phyloP scores from a whole-genome alignment of 1,140 invertebrate genomes.

The Platyscapa corneri region DNA sequence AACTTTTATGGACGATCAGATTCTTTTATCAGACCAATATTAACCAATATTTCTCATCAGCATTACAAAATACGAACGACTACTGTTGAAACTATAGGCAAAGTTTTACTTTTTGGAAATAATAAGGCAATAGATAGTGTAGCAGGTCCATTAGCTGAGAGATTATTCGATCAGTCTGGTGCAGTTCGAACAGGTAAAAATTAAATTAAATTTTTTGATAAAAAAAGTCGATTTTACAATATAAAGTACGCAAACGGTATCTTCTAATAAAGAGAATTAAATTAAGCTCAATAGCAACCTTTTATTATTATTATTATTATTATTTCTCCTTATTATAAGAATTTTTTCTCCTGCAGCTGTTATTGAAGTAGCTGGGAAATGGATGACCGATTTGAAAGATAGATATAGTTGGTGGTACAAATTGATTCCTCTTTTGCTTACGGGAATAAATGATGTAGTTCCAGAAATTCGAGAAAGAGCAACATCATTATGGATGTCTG shows the following conservation, averaged over 20 bases:
- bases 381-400: constrained; percentile 82
- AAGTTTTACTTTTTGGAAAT: constrained; percentile 77
- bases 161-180: constrained; percentile 84
- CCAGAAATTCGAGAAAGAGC: constrained; percentile 78
- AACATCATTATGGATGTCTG: constrained; percentile 79
- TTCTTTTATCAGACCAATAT: constrained; percentile 81
- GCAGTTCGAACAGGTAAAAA: constrained; percentile 76
- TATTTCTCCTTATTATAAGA: too few relatives aligned
- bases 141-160: constrained; percentile 81
- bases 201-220: not conserved
- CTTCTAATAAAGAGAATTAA: too few relatives aligned
- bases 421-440: constrained; percentile 84
- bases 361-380: constrained; percentile 79
- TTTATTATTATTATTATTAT: too few relatives aligned
- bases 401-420: constrained; percentile 86
- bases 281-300: too few relatives aligned
- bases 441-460: constrained; percentile 83
- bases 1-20: constrained; percentile 85
- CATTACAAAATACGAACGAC: constrained; percentile 85
- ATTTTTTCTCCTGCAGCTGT: constrained; percentile 73
- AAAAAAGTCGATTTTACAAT: too few relatives aligned
- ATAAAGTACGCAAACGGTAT: too few relatives aligned
- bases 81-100: constrained; percentile 82
- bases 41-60: constrained; percentile 84
- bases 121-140: constrained; percentile 79